Percentiles rank a stretch among this genome's conserved stretches.
phyloP scores from a whole-genome alignment of 2,113 vertebrate species.

The Hepsetus odoe region DNA sequence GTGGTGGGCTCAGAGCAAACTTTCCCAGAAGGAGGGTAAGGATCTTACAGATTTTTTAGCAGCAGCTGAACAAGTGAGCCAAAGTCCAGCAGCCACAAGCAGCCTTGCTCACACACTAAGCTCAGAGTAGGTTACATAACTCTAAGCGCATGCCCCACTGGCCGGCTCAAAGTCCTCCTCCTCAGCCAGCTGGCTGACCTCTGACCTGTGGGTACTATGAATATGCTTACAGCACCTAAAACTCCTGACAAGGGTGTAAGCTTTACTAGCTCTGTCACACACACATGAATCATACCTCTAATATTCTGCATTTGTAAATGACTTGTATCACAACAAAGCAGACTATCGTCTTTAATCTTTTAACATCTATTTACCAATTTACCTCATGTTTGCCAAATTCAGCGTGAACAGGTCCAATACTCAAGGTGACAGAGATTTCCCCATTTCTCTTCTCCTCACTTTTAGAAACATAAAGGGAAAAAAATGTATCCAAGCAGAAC shows the following conservation, averaged over 20 bases:
- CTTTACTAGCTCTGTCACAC: no score
- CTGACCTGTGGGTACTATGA: conserved; percentile 17
- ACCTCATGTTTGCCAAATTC: no score
- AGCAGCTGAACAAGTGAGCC: conserved; percentile 25
- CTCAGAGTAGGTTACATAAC: conserved; percentile 34
- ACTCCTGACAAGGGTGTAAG: conserved; percentile 16
- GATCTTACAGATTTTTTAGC: conserved; percentile 3
- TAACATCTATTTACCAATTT: no score
- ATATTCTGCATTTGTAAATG: no score
- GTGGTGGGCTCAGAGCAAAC: not conserved
- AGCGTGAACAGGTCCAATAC: no score
- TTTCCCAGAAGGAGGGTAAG: not conserved
- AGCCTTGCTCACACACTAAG: not conserved
- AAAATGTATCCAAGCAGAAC: no score
- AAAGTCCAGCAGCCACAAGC: conserved; percentile 32
- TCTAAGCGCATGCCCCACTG: conserved; percentile 7
- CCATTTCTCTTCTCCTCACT: no score
- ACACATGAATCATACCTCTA: no score
- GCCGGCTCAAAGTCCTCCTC: conserved; percentile 37
- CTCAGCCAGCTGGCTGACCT: conserved; percentile 40
- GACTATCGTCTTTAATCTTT: no score
- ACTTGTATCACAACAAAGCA: no score
- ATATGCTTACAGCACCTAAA: conserved; percentile 19
- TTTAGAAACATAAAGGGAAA: no score
- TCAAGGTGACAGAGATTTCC: no score